phyloP scores from a whole-genome alignment of 2,888 invertebrate species.

The Yponomeuta evonymella region DNA sequence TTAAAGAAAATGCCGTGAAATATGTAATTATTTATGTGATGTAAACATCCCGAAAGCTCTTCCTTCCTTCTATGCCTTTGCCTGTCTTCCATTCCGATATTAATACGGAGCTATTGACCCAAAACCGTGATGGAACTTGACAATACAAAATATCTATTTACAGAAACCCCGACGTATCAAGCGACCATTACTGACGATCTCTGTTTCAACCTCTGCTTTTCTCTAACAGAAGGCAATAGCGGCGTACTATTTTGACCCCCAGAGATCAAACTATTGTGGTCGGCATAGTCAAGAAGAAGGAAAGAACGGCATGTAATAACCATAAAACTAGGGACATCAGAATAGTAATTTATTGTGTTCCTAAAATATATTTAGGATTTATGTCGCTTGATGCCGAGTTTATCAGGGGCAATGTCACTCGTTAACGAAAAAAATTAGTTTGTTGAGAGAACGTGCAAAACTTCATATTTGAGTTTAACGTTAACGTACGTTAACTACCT shows the following conservation, averaged over 20 bases:
- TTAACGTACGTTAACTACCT: no score
- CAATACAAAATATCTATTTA: conserved; percentile 30
- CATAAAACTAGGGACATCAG: conserved; percentile 11
- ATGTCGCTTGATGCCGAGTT: conserved; percentile 3
- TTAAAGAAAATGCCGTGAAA: no score
- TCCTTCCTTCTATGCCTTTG: neutral
- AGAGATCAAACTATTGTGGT: conserved; percentile 8
- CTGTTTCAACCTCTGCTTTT: neutral
- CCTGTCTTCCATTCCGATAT: neutral
- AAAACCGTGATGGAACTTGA: conserved; percentile 33
- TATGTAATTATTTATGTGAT: neutral
- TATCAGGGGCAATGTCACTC: neutral
- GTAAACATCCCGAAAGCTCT: neutral
- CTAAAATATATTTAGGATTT: conserved; percentile 10
- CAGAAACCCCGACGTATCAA: conserved; percentile 1
- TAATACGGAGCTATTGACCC: conserved; percentile 36
- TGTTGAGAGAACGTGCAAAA: neutral
- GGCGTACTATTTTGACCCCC: neutral
- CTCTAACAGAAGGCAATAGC: neutral
- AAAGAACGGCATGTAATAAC: conserved; percentile 10
- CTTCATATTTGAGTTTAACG: no score
- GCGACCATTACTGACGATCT: neutral
- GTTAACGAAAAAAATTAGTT: neutral
- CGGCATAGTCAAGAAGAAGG: neutral
- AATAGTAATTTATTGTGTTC: conserved; percentile 6